Conservation (phyloP, 2,113 vertebrate genomes). For the Todiramphus saurophagus region DNA sequence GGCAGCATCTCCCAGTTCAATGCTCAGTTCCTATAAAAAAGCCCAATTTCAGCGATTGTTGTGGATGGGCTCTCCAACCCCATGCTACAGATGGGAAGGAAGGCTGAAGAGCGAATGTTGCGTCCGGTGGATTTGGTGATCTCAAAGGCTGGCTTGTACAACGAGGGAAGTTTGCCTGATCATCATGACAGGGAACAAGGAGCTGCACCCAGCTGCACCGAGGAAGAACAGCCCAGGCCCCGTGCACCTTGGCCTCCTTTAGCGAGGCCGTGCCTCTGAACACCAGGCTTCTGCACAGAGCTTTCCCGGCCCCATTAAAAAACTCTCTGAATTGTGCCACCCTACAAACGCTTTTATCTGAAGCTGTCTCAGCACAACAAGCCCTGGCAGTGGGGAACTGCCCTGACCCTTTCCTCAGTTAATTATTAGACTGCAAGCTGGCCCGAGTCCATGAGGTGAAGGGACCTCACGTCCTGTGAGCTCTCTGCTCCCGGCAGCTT, state of each 20-base stretch:
- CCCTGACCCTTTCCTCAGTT: background rate
- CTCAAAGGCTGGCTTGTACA: background rate
- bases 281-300: rapidly evolving
- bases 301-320: background rate
- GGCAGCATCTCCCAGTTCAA: background rate
- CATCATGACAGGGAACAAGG: rapidly evolving
- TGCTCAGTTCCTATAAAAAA: background rate
- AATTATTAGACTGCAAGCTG: background rate
- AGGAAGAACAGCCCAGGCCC: background rate
- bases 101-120: background rate
- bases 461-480: rapidly evolving
- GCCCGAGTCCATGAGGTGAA: background rate
- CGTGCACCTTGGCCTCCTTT: rapidly evolving
- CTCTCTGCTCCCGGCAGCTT: background rate
- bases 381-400: background rate
- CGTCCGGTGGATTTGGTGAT: background rate
- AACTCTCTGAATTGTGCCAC: background rate
- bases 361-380: background rate
- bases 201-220: rapidly evolving
- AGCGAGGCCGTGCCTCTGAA: rapidly evolving
- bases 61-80: background rate
- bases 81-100: background rate
- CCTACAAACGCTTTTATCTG: background rate
- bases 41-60: background rate
- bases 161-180: background rate